These are phyloP conservation scores for Syrmaticus mikado DNA, from an alignment of 2,113 vertebrate species.

Conservation along the genomic window DNA sequence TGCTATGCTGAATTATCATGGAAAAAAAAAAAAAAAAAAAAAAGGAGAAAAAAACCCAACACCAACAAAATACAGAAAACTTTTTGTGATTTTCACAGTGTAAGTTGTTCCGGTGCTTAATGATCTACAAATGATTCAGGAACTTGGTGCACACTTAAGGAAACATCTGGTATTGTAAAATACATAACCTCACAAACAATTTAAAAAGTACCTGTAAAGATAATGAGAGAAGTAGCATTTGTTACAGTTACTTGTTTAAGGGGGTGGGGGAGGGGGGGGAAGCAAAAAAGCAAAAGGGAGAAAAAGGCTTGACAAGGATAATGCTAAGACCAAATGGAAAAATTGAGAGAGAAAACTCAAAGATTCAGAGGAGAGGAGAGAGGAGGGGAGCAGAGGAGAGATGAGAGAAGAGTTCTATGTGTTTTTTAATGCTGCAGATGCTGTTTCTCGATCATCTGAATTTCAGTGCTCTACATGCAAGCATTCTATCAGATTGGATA, in stretches of 20 bases:
- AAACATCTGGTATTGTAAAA: conserved; percentile 38
- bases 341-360: not conserved
- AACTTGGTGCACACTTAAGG: not conserved
- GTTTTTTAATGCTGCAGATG: not conserved
- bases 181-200: not conserved
- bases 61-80: too few relatives aligned
- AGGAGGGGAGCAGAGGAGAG: not conserved
- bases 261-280: too few relatives aligned
- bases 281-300: not conserved
- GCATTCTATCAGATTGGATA: not conserved
- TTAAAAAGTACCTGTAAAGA: not conserved
- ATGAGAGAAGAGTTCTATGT: not conserved
- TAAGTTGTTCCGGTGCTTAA: not conserved
- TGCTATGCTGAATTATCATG: not conserved
- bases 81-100: not conserved
- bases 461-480: not conserved
- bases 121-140: not conserved
- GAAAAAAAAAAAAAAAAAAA: not conserved
- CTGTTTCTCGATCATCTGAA: not conserved
- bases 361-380: not conserved
- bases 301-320: not conserved
- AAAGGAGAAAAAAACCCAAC: too few relatives aligned
- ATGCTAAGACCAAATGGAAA: not conserved
- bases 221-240: not conserved
- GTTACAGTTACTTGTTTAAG: not conserved